Conservation (phyloP, 2,113 vertebrate genomes). For the Cisticola juncidis region DNA sequence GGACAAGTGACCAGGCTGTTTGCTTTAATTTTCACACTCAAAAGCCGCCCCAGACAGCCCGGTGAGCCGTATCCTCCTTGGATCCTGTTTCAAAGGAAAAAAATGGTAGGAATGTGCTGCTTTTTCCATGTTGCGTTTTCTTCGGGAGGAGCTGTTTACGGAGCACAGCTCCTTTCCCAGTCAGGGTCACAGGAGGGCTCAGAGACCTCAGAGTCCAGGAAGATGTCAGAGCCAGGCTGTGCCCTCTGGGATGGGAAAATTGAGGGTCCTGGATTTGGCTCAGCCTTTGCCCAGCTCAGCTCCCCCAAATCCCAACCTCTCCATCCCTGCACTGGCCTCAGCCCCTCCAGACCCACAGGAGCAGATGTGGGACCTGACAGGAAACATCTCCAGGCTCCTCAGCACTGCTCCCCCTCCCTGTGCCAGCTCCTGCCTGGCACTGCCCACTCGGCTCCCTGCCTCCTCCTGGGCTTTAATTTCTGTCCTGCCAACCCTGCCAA, state of each 20-base stretch:
- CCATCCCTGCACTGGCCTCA: background rate
- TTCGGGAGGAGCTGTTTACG: background rate
- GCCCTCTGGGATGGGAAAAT: background rate
- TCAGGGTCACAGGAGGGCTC: background rate
- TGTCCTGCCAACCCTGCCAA: background rate
- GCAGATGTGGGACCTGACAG: background rate
- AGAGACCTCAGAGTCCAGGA: background rate
- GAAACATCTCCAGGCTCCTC: background rate
- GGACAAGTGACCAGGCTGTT: background rate
- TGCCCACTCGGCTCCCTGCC: background rate
- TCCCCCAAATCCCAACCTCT: accelerated
- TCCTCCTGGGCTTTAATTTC: background rate
- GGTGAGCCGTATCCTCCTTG: background rate
- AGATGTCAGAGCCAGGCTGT: background rate
- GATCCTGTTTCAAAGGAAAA: background rate
- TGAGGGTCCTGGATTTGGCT: accelerated
- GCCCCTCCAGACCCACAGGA: accelerated
- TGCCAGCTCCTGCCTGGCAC: background rate
- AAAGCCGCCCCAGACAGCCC: background rate
- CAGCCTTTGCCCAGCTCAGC: background rate
- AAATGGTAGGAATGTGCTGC: conserved; percentile 22
- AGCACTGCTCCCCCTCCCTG: background rate
- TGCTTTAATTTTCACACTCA: background rate
- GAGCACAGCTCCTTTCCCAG: background rate
- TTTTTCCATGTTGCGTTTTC: conserved; percentile 2